These are phyloP conservation scores for Silurus aristotelis DNA, from an alignment of 2,797 vertebrate species.

Conservation along the genomic window DNA sequence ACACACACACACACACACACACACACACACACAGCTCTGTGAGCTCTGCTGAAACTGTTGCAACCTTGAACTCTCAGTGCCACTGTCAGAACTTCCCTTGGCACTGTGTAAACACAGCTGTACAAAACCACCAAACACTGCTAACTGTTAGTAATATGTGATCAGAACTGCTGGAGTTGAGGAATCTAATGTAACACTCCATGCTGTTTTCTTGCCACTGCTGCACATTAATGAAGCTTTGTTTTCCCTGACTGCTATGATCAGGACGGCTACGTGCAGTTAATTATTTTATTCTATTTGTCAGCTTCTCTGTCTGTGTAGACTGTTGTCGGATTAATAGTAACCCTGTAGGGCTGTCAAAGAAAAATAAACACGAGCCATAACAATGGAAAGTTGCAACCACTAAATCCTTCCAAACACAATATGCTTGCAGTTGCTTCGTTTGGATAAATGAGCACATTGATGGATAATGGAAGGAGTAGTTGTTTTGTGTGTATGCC, in stretches of 20 bases:
- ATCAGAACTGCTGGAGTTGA: not conserved
- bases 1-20: constrained; percentile 56
- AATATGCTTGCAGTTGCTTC: constrained; percentile 36
- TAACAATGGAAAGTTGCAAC: constrained; percentile 40
- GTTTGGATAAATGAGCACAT: constrained; percentile 56
- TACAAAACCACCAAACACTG: constrained; percentile 46
- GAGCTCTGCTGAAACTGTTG: constrained; percentile 36
- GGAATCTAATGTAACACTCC: not conserved
- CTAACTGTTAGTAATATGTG: constrained; percentile 26
- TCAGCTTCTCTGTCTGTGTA: constrained; percentile 4
- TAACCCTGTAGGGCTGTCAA: constrained; percentile 19
- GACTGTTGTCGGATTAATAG: constrained; percentile 21
- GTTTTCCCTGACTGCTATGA: too few species aligned
- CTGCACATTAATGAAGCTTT: not conserved
- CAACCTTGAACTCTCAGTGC: constrained; percentile 70
- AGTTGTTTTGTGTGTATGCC: constrained; percentile 45
- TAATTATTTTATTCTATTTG: constrained; percentile 15
- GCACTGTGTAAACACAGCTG: constrained; percentile 47
- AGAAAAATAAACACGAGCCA: constrained; percentile 40
- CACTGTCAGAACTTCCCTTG: constrained; percentile 50
- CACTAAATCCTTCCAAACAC: constrained; percentile 28
- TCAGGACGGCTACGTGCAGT: not conserved
- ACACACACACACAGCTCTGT: constrained; percentile 28
- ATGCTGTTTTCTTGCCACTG: not conserved
- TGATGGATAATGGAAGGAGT: constrained; percentile 70